These are phyloP conservation scores for Microcebus tavaratra DNA, from an alignment of 2,113 vertebrate genomes.

Conservation along the genomic window DNA sequence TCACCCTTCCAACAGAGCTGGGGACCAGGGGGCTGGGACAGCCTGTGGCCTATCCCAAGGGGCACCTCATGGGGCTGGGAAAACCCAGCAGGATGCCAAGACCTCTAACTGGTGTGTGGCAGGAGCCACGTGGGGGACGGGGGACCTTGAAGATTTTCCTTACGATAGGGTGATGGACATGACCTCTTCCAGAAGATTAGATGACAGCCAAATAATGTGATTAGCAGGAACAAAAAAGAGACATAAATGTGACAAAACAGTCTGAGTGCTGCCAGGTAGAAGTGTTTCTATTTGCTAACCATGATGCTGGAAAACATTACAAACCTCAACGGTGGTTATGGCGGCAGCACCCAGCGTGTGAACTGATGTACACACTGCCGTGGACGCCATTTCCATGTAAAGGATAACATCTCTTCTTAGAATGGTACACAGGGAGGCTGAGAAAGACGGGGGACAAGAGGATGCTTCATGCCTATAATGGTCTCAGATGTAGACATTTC, in stretches of 20 bases:
- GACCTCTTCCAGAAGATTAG: not conserved
- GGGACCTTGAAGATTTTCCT: not conserved
- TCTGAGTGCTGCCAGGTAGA: not conserved
- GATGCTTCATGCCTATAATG: too few relatives aligned
- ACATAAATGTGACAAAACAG: not conserved
- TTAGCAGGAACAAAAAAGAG: not conserved
- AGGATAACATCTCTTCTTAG: not conserved
- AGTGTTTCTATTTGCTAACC: not conserved
- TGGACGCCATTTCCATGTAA: accelerated
- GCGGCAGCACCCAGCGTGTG: not conserved
- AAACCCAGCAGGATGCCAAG: accelerated
- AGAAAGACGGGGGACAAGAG: not conserved
- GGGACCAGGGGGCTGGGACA: accelerated
- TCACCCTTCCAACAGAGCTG: accelerated
- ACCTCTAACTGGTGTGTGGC: accelerated
- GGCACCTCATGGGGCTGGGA: not conserved
- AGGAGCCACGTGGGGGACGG: not conserved
- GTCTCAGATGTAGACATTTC: not conserved
- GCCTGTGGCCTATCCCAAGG: accelerated
- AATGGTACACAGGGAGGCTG: not conserved
- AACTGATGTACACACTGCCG: not conserved
- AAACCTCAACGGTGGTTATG: not conserved
- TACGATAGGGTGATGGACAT: not conserved
- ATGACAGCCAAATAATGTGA: not conserved
- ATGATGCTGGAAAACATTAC: not conserved